A percentile compares a stretch with the other conserved stretches of the same genome.
Conservation (phyloP, 2,113 vertebrate genomes). For the Erythrocercus mccallii region DNA sequence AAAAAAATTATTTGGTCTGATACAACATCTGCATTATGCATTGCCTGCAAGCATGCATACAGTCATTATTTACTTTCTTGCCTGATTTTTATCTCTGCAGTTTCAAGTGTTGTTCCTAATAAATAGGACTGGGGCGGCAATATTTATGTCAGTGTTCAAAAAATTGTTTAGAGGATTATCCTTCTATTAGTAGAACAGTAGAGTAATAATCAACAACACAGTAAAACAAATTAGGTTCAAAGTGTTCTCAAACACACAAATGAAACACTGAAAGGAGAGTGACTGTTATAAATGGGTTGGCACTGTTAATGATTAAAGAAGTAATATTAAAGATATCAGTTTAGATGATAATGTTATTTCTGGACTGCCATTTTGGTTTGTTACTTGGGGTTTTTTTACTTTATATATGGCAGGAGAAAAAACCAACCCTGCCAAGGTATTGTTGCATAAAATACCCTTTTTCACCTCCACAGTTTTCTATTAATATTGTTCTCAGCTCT, state of each 20-base stretch:
- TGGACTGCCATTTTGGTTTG: neutral
- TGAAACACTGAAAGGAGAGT: neutral
- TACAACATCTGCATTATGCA: neutral
- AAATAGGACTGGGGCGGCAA: neutral
- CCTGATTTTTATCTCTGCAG: neutral
- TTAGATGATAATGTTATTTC: neutral
- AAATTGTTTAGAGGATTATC: neutral
- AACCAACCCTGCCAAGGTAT: fast-evolving
- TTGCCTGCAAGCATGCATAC: neutral
- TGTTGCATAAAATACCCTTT: neutral
- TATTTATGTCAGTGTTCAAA: neutral
- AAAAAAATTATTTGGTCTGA: neutral
- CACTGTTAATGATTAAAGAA: neutral
- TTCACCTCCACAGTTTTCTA: neutral
- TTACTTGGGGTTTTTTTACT: neutral
- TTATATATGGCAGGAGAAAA: neutral
- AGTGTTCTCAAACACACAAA: neutral
- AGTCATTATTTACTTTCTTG: neutral
- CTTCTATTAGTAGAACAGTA: neutral
- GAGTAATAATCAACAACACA: neutral
- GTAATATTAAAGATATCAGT: neutral
- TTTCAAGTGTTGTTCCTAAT: neutral
- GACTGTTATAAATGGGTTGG: neutral
- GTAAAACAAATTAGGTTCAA: neutral
- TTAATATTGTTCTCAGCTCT: neutral